Evolutionary conservation across 2,888 invertebrate genomes (phyloP).

Genomic region (Yponomeuta sedellus): DNA sequence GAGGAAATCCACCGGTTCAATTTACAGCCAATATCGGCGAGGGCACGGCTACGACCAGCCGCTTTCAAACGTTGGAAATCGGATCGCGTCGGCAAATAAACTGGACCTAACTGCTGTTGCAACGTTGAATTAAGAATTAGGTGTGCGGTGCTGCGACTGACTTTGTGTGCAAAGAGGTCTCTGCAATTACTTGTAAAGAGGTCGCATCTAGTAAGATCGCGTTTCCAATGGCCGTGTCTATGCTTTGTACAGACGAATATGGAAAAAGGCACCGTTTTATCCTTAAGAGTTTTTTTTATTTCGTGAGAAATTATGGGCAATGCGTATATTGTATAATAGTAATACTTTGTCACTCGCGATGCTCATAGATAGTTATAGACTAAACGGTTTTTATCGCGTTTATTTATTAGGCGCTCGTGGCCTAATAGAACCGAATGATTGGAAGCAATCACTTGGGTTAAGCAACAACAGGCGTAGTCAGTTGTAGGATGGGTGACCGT

Average conservation of each 20-base stretch:
- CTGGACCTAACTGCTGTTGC: not conserved
- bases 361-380: too few species aligned
- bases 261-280: too few species aligned
- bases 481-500: too few species aligned
- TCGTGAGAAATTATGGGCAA: too few species aligned
- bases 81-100: constrained; percentile 15
- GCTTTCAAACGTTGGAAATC: constrained; percentile 25
- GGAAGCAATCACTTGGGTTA: too few species aligned
- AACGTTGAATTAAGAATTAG: constrained; percentile 1
- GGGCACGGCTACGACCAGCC: not conserved
- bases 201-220: not conserved
- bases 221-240: not conserved
- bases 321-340: too few species aligned
- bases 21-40: constrained; percentile 12
- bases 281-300: too few species aligned
- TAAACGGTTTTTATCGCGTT: too few species aligned
- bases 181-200: not conserved
- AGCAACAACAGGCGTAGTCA: too few species aligned
- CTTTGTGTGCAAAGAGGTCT: not conserved
- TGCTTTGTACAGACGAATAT: not conserved
- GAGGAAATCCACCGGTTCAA: constrained; percentile 11
- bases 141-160: not conserved
- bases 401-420: too few species aligned
- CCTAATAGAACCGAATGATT: too few species aligned
- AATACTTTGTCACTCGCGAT: too few species aligned